Base-by-base conservation (phyloP, 92 coral and sea anemone species). In the Bergia sp. region DNA sequence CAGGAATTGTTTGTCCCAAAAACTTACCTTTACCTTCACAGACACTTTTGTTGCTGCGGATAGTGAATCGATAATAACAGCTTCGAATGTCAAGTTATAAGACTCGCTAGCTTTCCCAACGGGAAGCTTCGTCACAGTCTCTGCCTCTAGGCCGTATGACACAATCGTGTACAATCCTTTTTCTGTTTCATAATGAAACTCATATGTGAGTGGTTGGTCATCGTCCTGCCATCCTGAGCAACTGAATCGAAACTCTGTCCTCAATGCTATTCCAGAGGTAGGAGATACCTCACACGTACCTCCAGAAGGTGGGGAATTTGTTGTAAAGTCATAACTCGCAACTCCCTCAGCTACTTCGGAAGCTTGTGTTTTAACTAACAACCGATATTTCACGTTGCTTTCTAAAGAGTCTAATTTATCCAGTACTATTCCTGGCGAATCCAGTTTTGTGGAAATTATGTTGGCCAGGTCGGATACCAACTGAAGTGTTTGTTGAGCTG, bases 101-200 rank as follows among this genome's bases (percentile, higher is more conserved):
- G 86, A 69, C 1, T 87, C 53, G 58, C 58, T 79, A 80, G 43
- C 37, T 45, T 81, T 83, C 3, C 98, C 96, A 40, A 91, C 67
- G 16, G 98, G 98, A 37, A 95, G 96, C 66, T 89, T 92, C 11
- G 90, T 90, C 18, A 82, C 77, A 53, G 81, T 92, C 18, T 45
- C 77, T 12, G 80, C 23, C 21, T 82, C 82, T 36, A 86, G 43
- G 45, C 98, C 98, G 61, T 93, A 93, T 10, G 94, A 89, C 1
- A 95, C 90, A 8, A 93, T 92, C 42, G 93, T 95, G 21, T 91
- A 90, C 90, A 95, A 85, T 11, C 98, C 98, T 4, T 76, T 80
- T 2, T 80, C 91, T 8, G 96, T 91, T 41, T 88, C 88, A 89
- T 95, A 95, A 87, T 85, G 90, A 75, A 92, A 95, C 84, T 93